Percentiles rank a stretch among this genome's conserved stretches.
phyloP scores from a whole-genome alignment of 2,113 vertebrate species.

The Oreochromis aureus region DNA sequence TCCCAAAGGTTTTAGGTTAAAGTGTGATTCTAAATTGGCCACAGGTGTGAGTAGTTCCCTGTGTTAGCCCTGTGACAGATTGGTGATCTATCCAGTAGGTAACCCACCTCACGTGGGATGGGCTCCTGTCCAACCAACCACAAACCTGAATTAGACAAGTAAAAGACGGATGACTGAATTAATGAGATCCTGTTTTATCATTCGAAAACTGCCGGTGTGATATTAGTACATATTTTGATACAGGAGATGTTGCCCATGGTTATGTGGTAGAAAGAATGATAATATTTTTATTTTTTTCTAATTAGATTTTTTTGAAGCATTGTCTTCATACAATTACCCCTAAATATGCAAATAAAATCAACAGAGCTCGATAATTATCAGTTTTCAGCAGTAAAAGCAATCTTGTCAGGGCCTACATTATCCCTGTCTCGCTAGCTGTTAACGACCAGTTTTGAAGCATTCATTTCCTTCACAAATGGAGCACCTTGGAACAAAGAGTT shows the following conservation, averaged over 20 bases:
- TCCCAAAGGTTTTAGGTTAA: background rate
- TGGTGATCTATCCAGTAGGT: background rate
- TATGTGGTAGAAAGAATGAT: background rate
- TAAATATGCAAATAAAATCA: background rate
- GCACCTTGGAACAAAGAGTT: slow-evolving; percentile 53
- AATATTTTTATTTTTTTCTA: background rate
- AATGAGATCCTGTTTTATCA: background rate
- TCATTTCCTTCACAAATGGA: slow-evolving; percentile 27
- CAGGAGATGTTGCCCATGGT: background rate
- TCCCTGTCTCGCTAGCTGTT: background rate
- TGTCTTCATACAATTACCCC: background rate
- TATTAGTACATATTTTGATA: background rate
- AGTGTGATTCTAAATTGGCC: background rate
- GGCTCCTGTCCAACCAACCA: background rate
- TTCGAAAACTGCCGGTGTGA: background rate
- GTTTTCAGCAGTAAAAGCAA: background rate
- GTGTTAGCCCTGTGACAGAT: background rate
- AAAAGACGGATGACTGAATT: background rate
- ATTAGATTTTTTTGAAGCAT: background rate
- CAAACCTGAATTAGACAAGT: background rate
- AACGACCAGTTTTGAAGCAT: slow-evolving; percentile 41
- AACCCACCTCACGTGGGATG: background rate
- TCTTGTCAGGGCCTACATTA: slow-evolving; percentile 4
- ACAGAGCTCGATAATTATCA: background rate
- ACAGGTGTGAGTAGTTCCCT: background rate